Conservation (phyloP, 2,113 vertebrate species). For the Pontoporia blainvillei region DNA sequence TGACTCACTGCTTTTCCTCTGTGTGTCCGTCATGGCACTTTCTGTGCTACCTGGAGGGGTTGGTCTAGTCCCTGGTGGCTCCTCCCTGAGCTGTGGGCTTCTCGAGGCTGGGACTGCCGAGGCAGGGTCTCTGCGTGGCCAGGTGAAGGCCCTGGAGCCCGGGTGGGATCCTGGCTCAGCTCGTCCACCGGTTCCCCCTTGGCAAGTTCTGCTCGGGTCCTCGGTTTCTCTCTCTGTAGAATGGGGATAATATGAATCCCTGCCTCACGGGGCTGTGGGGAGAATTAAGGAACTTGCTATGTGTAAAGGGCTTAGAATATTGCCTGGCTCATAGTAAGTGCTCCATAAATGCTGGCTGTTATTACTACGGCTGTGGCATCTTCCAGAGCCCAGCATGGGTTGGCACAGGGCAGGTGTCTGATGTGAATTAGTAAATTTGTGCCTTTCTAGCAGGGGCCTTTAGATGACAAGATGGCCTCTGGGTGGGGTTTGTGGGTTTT, state of each 20-base stretch:
- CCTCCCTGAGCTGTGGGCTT: no score
- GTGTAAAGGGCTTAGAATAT: neutral
- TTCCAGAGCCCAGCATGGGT: neutral
- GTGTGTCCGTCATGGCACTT: rapidly evolving
- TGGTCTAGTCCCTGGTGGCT: neutral
- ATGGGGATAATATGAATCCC: no score
- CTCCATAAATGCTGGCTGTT: neutral
- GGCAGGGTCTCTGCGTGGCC: rapidly evolving
- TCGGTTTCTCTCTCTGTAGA: neutral
- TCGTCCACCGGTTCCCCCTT: neutral
- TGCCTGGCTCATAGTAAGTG: neutral
- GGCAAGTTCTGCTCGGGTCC: neutral
- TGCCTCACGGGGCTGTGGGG: neutral
- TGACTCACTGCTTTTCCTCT: rapidly evolving
- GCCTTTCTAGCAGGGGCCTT: neutral
- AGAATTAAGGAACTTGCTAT: neutral
- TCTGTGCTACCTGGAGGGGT: neutral
- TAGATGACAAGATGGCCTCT: neutral
- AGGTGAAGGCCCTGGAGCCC: neutral
- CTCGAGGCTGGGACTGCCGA: neutral
- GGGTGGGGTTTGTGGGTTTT: neutral
- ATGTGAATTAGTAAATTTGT: neutral
- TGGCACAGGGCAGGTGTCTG: neutral
- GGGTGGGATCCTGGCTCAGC: neutral
- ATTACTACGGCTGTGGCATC: rapidly evolving